phyloP scores from a whole-genome alignment of 2,113 vertebrate species.

The Paracanthobrama guichenoti region DNA sequence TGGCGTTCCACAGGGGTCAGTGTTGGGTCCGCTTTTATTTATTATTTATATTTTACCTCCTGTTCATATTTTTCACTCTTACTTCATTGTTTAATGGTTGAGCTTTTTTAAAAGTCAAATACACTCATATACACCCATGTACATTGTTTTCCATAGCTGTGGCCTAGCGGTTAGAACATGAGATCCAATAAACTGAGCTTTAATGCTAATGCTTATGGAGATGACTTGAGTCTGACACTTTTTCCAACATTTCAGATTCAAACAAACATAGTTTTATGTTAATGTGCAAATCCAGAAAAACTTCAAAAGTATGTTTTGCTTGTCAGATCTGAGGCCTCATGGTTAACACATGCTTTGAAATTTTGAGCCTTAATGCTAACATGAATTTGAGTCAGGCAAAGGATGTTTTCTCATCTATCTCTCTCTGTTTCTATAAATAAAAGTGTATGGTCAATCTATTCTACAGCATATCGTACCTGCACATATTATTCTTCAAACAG shows the following conservation, averaged over 20 bases:
- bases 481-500: conserved; percentile 16
- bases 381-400: background rate
- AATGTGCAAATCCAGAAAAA: background rate
- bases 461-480: background rate
- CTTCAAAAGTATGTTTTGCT: background rate
- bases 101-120: background rate
- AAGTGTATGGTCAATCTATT: background rate
- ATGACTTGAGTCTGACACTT: background rate
- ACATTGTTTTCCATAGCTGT: background rate
- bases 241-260: background rate
- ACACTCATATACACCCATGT: background rate
- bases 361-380: background rate
- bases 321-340: background rate
- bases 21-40: too few species aligned
- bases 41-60: too few species aligned
- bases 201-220: background rate
- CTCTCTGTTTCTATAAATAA: conserved; percentile 2
- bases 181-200: background rate
- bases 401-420: background rate
- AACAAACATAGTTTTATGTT: background rate
- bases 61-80: too few species aligned
- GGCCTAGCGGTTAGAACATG: background rate
- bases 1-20: too few species aligned
- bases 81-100: too few species aligned
- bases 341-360: background rate